These are phyloP conservation scores for Nannobrachium achirus DNA, from an alignment of 2,113 vertebrate species.

Conservation along the genomic window DNA sequence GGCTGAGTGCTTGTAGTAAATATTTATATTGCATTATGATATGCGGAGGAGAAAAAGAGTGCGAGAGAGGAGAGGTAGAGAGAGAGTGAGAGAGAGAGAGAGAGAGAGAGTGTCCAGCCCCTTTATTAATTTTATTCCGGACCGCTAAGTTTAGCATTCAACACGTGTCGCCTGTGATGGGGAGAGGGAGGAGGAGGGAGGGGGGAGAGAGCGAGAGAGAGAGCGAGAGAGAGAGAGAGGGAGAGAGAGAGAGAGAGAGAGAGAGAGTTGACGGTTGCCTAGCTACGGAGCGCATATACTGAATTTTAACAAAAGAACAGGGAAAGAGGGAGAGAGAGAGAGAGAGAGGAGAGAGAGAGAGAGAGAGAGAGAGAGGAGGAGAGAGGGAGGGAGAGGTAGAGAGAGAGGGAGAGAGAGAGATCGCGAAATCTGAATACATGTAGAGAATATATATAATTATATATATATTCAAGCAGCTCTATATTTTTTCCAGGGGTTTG, in stretches of 20 bases:
- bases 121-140: slow-evolving; percentile 83
- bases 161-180: slow-evolving; percentile 86
- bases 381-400: slow-evolving; percentile 63
- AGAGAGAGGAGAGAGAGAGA: slow-evolving; percentile 43
- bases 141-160: slow-evolving; percentile 88
- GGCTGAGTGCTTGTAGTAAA: slow-evolving; percentile 82
- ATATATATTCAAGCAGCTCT: slow-evolving; percentile 79
- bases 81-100: slow-evolving; percentile 42
- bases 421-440: slow-evolving; percentile 84
- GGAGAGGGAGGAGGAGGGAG: slow-evolving; percentile 66
- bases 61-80: slow-evolving; percentile 40
- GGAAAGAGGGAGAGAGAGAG: slow-evolving; percentile 78
- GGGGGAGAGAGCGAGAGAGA: slow-evolving; percentile 51
- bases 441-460: slow-evolving; percentile 76
- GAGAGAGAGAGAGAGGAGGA: slow-evolving; percentile 51
- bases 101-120: slow-evolving; percentile 68
- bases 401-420: slow-evolving; percentile 69
- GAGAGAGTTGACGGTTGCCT: slow-evolving; percentile 85
- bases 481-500: slow-evolving; percentile 69
- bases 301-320: slow-evolving; percentile 88
- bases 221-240: slow-evolving; percentile 37
- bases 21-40: slow-evolving; percentile 86
- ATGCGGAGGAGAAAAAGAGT: slow-evolving; percentile 61
- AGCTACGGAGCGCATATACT: slow-evolving; percentile 86
- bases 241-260: slow-evolving; percentile 55